Conservation (phyloP, 2,113 vertebrate genomes). For the Paralichthys olivaceus region DNA sequence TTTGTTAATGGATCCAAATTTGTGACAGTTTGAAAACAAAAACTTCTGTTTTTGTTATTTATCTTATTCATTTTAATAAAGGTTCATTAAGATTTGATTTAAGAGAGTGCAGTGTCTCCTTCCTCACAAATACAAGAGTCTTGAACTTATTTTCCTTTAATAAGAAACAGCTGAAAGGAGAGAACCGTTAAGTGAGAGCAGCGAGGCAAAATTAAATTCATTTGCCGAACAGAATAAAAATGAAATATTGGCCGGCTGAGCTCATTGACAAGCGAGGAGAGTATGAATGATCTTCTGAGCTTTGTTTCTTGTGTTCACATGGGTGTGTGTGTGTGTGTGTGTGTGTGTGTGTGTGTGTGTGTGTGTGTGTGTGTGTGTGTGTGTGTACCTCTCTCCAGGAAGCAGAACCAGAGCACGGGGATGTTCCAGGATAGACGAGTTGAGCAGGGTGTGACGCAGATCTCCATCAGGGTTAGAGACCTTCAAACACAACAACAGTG, state of each 20-base stretch:
- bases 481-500: conserved; percentile 70
- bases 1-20: not conserved
- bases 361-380: not conserved
- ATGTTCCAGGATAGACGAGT: conserved; percentile 91
- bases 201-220: not conserved
- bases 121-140: not conserved
- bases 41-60: too few relatives aligned
- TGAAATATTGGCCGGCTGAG: too few relatives aligned
- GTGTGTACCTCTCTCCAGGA: conserved; percentile 89
- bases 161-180: too few relatives aligned
- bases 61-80: not conserved
- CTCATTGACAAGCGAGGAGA: too few relatives aligned
- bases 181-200: not conserved
- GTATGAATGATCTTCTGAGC: too few relatives aligned
- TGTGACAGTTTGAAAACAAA: not conserved
- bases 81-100: not conserved
- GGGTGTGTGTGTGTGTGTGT: not conserved
- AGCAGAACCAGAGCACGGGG: conserved; percentile 91
- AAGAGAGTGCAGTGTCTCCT: not conserved
- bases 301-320: too few relatives aligned
- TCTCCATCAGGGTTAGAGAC: conserved; percentile 95
- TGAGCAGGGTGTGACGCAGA: conserved; percentile 89
- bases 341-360: not conserved
- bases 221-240: not conserved
- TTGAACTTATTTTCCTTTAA: too few relatives aligned